phyloP scores from a whole-genome alignment of 2,113 vertebrate species.

The Crypturellus undulatus region DNA sequence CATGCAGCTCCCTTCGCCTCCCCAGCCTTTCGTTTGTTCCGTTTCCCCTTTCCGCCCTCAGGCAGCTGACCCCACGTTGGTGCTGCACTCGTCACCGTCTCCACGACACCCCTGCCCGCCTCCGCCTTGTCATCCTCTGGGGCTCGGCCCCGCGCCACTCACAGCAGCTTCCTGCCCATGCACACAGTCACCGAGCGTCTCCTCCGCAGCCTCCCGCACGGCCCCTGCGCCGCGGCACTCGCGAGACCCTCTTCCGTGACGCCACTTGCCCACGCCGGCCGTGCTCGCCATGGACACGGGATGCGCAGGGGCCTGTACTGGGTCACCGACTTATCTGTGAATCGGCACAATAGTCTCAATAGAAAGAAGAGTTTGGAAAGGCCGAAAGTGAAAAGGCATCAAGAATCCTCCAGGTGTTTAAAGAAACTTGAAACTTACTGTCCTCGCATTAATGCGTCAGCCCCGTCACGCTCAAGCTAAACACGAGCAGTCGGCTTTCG shows the following conservation, averaged over 20 bases:
- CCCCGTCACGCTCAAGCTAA: neutral
- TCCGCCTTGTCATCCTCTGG: neutral
- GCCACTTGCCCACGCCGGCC: accelerated
- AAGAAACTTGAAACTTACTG: neutral
- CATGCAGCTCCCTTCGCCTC: neutral
- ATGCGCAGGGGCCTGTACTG: accelerated
- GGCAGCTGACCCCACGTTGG: neutral
- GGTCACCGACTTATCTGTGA: accelerated
- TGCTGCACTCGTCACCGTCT: conserved; percentile 9
- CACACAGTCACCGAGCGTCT: neutral
- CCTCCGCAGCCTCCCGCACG: neutral
- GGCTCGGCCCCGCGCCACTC: neutral
- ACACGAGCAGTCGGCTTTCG: neutral
- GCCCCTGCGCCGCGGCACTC: accelerated
- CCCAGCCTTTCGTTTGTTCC: neutral
- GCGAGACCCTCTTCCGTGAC: accelerated
- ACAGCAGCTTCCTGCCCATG: neutral
- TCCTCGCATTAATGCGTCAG: neutral
- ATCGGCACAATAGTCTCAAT: accelerated
- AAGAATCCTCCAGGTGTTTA: accelerated
- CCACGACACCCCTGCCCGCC: conserved; percentile 1
- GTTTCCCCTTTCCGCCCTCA: conserved; percentile 31
- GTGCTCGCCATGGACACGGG: accelerated
- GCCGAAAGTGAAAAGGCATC: neutral
- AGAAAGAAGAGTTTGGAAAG: neutral